Base-by-base conservation (phyloP, 2,888 invertebrate species). In the Ectemnius lituratus region DNA sequence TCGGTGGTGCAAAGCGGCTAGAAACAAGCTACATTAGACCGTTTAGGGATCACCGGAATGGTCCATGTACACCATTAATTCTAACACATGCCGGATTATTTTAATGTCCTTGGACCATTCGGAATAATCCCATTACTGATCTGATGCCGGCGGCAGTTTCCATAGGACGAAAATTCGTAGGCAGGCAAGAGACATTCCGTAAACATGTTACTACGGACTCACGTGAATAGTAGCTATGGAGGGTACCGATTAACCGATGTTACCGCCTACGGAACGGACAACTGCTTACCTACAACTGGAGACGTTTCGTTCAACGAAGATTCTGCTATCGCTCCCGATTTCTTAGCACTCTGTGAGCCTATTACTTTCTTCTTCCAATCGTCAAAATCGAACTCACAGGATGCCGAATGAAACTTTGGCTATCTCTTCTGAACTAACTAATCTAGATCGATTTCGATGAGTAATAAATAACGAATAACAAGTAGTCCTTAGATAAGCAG, bases 211-310 rank as follows among this genome's bases (percentile, higher is more conserved):
- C 79, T 79, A 79, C 84, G 62, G 80, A 88, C 87, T 88, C 86
- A 88, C 88, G 87, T 88, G 84, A 84, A 80, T 78, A 68, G 84
- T 85, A 84, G 85, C 85, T 87, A 87, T 70, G 83, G 85, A 81
- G 79, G 85, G 80, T 52, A 87, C 83, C 82, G 84, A 84, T 80
- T 85, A 83, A 81, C 84, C 85, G 86, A 83, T 78, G 86, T 85
- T 87, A 86, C 86, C 86, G 85, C 85, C 84, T 81, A 85, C 80
- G 80, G 83, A 80, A 81, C 72, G 80, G 85, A 81, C 82, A 52
- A 52, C 52, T 52, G 87, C 84, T 88, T 87, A 86, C 86, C 88
- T 87, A 87, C 83, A 87, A 86, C 87, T 88, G 88, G 81, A 84
- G 86, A 52, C 52, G 52, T 85, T 83, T 88, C 66, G 85, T 85